phyloP scores from a whole-genome alignment of 2,113 vertebrate species.

The Thamnophis sirtalis region DNA sequence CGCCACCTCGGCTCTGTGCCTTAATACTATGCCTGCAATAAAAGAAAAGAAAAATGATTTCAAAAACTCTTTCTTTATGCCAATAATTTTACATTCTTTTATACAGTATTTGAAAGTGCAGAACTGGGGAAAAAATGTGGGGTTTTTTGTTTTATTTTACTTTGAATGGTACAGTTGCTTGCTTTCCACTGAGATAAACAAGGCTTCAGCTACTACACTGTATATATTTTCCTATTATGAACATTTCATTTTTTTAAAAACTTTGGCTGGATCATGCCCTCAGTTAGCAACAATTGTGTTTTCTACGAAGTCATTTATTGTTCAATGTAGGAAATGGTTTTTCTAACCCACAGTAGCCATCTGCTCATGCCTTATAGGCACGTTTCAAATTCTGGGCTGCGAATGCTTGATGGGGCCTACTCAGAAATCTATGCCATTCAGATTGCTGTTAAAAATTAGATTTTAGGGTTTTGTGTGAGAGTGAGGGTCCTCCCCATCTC shows the following conservation, averaged over 20 bases:
- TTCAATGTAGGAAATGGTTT: not conserved
- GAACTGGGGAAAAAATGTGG: not conserved
- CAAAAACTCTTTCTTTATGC: not conserved
- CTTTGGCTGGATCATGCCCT: not conserved
- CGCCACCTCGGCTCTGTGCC: too few relatives aligned
- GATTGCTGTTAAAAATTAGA: conserved; percentile 2
- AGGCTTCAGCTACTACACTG: not conserved
- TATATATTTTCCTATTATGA: not conserved
- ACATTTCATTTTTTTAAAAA: not conserved
- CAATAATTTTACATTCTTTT: not conserved
- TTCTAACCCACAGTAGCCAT: not conserved
- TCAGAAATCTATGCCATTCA: conserved; percentile 27
- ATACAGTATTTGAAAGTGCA: not conserved
- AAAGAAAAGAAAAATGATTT: not conserved
- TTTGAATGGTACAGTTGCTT: not conserved
- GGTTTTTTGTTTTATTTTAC: not conserved
- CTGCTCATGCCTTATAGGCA: conserved; percentile 20
- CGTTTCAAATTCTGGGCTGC: not conserved
- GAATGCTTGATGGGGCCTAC: conserved; percentile 26
- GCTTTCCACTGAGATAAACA: not conserved
- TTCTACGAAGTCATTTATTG: not conserved
- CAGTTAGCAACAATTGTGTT: not conserved
- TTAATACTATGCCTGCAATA: not conserved
- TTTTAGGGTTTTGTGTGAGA: not conserved
- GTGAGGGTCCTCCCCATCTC: not conserved